Base-by-base conservation (phyloP, 2,113 vertebrate species). In the Labeo catla region DNA sequence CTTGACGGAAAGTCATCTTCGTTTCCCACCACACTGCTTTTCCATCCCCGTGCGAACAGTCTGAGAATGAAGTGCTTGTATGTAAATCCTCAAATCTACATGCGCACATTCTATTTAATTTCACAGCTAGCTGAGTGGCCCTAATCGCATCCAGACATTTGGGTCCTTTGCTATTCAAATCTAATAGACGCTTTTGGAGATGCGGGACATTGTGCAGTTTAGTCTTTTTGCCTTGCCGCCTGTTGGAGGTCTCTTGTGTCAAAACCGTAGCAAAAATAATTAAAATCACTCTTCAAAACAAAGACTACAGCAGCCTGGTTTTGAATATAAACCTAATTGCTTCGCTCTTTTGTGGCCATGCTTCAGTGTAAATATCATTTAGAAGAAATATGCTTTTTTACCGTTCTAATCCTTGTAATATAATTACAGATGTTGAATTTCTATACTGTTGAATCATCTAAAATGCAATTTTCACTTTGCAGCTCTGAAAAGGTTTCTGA, bases 61-160 rank as follows among this genome's bases (percentile, higher is more conserved):
- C 57, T n/a, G 91, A 91, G 90, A 83, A 50, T 76, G 39, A 84
- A 72, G 84, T 87, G 85, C 88, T 91, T 93, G 87, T 92, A 91
- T 93, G 88, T 91, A 93, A 94, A 94, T 93, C 93, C 91, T 91
- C 90, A 91, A 92, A 93, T 93, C 93, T 93, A 92, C 91, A 93
- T 91, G 88, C 90, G 86, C 91, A 93, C 89, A 91, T 92, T 92
- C 91, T 90, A 89, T 92, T 94, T 93, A 92, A 94, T 95, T 94
- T 94, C 93, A 94, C 91, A 93, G 93, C 90, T 91, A 92, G 92
- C 91, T 88, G 92, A 93, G 89, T 93, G 92, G 87, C 90, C 92
- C 91, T 93, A 92, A 95, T 94, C 91, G 91, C 91, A 91, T 91
- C 85, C 90, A 88, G 86, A 90, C 90, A 89, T 93, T 93, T 91